Base-by-base conservation (phyloP, 2,113 vertebrate species). In the Cranoglanis bouderius region DNA sequence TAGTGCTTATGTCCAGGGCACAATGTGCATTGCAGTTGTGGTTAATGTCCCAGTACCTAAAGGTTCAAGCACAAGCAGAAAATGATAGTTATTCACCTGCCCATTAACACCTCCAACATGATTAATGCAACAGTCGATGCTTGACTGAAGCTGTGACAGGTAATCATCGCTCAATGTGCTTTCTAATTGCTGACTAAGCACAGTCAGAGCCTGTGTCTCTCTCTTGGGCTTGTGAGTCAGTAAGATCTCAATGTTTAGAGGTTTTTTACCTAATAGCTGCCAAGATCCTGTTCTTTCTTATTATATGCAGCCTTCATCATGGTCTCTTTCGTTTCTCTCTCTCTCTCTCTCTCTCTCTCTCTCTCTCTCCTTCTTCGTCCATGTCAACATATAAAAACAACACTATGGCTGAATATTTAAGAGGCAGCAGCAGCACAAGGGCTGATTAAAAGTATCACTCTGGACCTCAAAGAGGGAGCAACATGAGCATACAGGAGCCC, bases 111-210 rank as follows among this genome's bases (percentile, higher is more conserved):
- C 87, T 26, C 32, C 51, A 21, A 21, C 38, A 59, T 86, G 80
- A 87, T 82, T 86, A 82, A 89, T 89, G 82, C 35, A 75, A 87
- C 55, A 87, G 83, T 87, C 57, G 12, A 80, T 87, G 88, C 88
- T 80, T 89, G 84, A 78, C 49, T 84, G 53, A 84, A 74, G 67
- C 55, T 51, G 63, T 89, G 61, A 87, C 61, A 67, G 59, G 59
- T 80, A 77, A 72, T 90, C 61, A 87, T 84, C 87, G 40, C 61
- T 85, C 75, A 53, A 14, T 80, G 59, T 63, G 75, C 43, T 90
- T 90, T 89, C 65, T 59, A 46, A 80, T 10, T 26, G 59, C 90
- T 84, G 85, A 88, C 77, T 77, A 78, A 86, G 90, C 90, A 84
- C 19, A 84, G 40, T 51, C 43, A 67, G n/a, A 32, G 9, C 82